A percentile compares a stretch with the other conserved stretches of the same genome.
Conservation (phyloP, 2,797 vertebrate genomes). For the Rhinella marina region DNA sequence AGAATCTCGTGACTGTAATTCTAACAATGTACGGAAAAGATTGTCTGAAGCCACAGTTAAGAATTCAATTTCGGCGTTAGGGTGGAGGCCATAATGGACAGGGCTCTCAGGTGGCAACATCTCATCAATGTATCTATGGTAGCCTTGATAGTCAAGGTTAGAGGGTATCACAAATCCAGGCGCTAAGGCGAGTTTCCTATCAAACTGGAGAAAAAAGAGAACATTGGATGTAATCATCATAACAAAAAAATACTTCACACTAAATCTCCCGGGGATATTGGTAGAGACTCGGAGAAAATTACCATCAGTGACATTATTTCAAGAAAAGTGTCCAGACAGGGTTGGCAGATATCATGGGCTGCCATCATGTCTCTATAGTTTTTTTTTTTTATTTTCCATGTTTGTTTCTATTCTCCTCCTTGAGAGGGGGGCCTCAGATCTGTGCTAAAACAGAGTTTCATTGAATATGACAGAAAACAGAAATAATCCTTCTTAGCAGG, state of each 20-base stretch:
- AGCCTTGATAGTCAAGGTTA: slow-evolving; percentile 81
- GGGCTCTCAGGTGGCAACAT: slow-evolving; percentile 79
- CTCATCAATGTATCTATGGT: slow-evolving; percentile 79
- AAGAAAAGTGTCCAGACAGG: slow-evolving; percentile 20
- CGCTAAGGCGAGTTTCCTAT: slow-evolving; percentile 68
- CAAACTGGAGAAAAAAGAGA: slow-evolving; percentile 63
- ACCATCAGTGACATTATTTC: slow-evolving; percentile 26
- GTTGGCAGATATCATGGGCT: slow-evolving; percentile 14
- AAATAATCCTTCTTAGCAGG: slow-evolving; percentile 60
- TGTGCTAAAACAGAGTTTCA: slow-evolving; percentile 48
- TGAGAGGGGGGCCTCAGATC: slow-evolving; percentile 26
- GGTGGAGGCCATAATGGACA: slow-evolving; percentile 78
- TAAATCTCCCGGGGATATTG: slow-evolving; percentile 35
- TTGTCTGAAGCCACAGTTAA: slow-evolving; percentile 79
- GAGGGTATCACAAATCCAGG: slow-evolving; percentile 79
- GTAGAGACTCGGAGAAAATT: slow-evolving; percentile 13
- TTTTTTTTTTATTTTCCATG: slow-evolving; percentile 42
- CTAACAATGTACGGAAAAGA: slow-evolving; percentile 80
- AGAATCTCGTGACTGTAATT: slow-evolving; percentile 80
- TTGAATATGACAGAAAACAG: slow-evolving; percentile 60
- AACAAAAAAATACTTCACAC: slow-evolving; percentile 57
- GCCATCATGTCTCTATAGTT: slow-evolving; percentile 13
- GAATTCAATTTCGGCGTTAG: slow-evolving; percentile 81
- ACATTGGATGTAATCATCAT: slow-evolving; percentile 64
- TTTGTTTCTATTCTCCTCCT: slow-evolving; percentile 30